Conservation (phyloP, 2,797 vertebrate genomes). For the Picus viridis region DNA sequence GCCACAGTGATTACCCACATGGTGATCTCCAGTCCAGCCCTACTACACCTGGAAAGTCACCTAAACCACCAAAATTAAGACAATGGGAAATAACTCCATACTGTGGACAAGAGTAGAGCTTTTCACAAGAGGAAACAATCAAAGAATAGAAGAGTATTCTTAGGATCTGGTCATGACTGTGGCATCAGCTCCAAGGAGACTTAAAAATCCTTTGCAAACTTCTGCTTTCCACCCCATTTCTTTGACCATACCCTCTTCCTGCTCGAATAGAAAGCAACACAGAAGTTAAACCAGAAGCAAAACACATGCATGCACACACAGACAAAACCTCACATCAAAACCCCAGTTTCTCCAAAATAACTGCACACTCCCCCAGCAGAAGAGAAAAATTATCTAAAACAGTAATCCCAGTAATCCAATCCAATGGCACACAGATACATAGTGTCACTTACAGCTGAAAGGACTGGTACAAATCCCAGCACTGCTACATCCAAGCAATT, state of each 20-base stretch:
- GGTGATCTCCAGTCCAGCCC: not conserved
- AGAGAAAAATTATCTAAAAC: not conserved
- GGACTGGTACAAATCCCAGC: not conserved
- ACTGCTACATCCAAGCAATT: not conserved
- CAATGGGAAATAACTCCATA: not conserved
- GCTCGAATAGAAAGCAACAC: not conserved
- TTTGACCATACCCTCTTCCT: not conserved
- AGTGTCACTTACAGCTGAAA: not conserved
- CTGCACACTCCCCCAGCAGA: accelerated
- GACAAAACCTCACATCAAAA: not conserved
- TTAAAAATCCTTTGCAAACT: not conserved
- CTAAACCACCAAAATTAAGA: not conserved
- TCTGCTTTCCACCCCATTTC: not conserved
- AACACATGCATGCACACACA: not conserved
- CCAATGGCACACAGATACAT: not conserved
- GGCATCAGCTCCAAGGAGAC: not conserved
- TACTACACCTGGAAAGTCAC: not conserved
- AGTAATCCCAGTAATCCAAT: not conserved
- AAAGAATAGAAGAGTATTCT: not conserved
- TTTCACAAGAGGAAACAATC: not conserved
- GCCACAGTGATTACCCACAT: not conserved
- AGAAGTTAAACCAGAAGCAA: not conserved
- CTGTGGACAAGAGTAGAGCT: not conserved
- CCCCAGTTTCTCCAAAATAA: not conserved
- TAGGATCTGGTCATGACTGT: not conserved